Base-by-base conservation (phyloP, 2,113 vertebrate genomes). In the Theristicus caerulescens region DNA sequence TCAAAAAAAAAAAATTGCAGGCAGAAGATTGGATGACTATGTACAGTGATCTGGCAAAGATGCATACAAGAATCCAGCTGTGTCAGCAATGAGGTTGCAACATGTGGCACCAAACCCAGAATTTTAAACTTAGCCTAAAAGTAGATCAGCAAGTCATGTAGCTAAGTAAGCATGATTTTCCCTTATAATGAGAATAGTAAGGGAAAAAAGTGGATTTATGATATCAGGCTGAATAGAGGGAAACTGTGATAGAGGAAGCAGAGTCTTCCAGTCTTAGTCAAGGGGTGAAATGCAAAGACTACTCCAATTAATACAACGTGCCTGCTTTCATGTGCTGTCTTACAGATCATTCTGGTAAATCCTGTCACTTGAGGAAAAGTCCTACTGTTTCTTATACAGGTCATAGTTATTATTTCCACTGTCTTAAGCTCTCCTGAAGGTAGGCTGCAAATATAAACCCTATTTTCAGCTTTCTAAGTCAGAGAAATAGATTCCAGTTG, bases 21-120 rank as follows among this genome's bases (percentile, higher is more conserved):
- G 8, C 19, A 86, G 12, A 55, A 72, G 6, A n/a, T 36, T 2
- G 3, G 10, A 44, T 58, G 38, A 72, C 29, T 54, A 2, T 42
- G 7, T 29, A n/a, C 6, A 65, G 15, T 46, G 18, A 62, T 65
- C 46, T 77, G 34, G 46, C 15, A 79, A 42, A 90, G 31, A 66
- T 11, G 1, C 3, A 13, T 54, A 12, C 3, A 62, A 62, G 46
- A 70, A 83, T 64, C 8, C 17, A 49, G 4, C 46, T 8, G 61
- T 87, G 29, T 36, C 32, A 80, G 6, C 16, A 29, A 27, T 5
- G 6, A 83, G 5, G 11, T 14, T 69, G 29, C 18, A 66, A 46
- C 1, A 21, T 7, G 2, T 31, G 29, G 8, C 38, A 58, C 16
- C 25, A 91, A 59, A 91, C 42, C 0, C 1, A 44, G 18, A 74